These are phyloP conservation scores for Pseudolycoriella hygida DNA, from an alignment of 2,888 invertebrate genomes.

Conservation along the genomic window DNA sequence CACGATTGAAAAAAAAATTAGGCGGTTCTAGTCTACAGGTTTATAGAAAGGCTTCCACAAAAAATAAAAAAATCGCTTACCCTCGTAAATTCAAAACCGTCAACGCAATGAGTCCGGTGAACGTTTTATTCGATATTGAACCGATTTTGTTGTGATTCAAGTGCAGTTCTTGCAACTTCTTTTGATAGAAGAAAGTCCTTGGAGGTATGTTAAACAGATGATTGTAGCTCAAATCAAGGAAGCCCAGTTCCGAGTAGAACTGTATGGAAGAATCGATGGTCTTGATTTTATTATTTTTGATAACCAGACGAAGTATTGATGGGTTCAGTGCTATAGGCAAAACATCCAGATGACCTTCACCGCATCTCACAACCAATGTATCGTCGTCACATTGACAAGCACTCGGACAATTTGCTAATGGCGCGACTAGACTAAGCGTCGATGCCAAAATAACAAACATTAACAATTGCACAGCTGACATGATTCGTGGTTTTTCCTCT, in stretches of 20 bases:
- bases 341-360: conserved; percentile 70
- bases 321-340: conserved; percentile 85
- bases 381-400: conserved; percentile 83
- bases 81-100: conserved; percentile 54
- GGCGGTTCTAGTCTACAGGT: no score
- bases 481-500: background rate
- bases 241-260: conserved; percentile 73
- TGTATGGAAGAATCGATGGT: conserved; percentile 78
- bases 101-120: conserved; percentile 56
- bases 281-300: conserved; percentile 72
- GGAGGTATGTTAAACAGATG: conserved; percentile 66
- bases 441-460: background rate
- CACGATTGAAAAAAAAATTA: no score
- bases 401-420: conserved; percentile 64
- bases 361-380: conserved; percentile 69
- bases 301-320: conserved; percentile 66
- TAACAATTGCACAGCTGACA: background rate
- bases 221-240: conserved; percentile 69
- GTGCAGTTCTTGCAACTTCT: conserved; percentile 65
- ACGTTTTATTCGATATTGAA: conserved; percentile 59
- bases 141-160: conserved; percentile 74
- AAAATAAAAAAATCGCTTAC: no score
- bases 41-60: no score
- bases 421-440: conserved; percentile 28
- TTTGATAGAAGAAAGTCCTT: conserved; percentile 62